Evolutionary conservation across 2,888 invertebrate species (phyloP), one percentile per base, ranked within the genome.

Genomic region (Lamproptera curius): DNA sequence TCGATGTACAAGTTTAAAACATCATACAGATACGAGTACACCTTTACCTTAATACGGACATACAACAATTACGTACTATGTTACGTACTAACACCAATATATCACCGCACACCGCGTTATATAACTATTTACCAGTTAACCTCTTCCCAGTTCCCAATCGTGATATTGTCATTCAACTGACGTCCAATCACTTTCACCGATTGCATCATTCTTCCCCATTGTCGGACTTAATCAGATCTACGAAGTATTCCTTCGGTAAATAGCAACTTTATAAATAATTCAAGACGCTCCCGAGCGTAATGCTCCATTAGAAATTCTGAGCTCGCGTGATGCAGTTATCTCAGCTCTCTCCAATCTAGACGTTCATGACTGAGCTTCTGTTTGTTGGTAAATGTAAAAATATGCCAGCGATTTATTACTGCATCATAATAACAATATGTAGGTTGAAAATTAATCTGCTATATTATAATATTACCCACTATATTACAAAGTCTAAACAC

Each of bases 271-370:
- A 42, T 47, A 42, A 47, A 49, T 49, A 39, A 49, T 54, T 59
- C 52, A 45, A 52, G 41, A 35, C 51, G 40, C 44, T 44, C 16
- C 8, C 42, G 28, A 40, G 43, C 42, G 36, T 31, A 42, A 48
- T 45, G 34, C 37, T 73, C 74, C 74, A 74, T 75, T 79, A 74
- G 79, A 80, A 80, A 82, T 76, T 76, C 70, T 63, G 46, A 51
- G 57, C 58, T 76, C 61, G 83, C 79, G 80, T 80, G 78, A 62
- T 58, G 34, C 63, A 56, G 52, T 52, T 54, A 58, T 28, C 34
- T 16, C 10, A 43, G 42, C 48, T 49, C 43, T 49, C 48, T 42
- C 48, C 43, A 9, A 54, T 56, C 54, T 57, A 53, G 57, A 50
- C 34, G 20, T 33, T 39, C 39, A 51, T 42, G 40, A 46, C 53